Evolutionary conservation across 2,888 invertebrate genomes (phyloP).

Genomic region (Pammene aurita): DNA sequence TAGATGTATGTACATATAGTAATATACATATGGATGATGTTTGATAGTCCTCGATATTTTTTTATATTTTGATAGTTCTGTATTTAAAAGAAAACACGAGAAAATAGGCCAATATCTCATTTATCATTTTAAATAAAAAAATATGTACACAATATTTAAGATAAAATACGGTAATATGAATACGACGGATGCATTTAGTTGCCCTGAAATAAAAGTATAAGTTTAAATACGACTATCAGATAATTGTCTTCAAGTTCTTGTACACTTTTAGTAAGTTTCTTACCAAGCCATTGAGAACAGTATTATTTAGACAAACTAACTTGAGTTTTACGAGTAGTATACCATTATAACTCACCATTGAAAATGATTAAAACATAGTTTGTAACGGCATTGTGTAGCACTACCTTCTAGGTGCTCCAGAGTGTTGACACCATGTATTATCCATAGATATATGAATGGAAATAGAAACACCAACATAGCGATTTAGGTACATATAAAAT

Average conservation of each 20-base stretch:
- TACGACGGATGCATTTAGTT: constrained; percentile 80
- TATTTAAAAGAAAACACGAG: constrained; percentile 76
- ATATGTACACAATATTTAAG: constrained; percentile 76
- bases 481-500: constrained; percentile 74
- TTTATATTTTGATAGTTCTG: constrained; percentile 85
- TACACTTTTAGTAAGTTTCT: constrained; percentile 72
- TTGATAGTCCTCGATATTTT: constrained; percentile 84
- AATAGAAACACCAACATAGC: constrained; percentile 82
- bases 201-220: constrained; percentile 60
- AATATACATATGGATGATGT: constrained; percentile 82
- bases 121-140: constrained; percentile 73
- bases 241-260: constrained; percentile 61
- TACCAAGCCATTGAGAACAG: constrained; percentile 84
- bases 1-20: constrained; percentile 79
- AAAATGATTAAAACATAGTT: constrained; percentile 66
- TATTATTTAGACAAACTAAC: constrained; percentile 81
- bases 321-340: constrained; percentile 74
- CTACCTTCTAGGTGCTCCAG: constrained; percentile 57
- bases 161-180: constrained; percentile 57
- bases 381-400: constrained; percentile 65
- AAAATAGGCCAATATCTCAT: constrained; percentile 81
- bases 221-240: constrained; percentile 63
- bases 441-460: constrained; percentile 74
- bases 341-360: constrained; percentile 72
- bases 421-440: constrained; percentile 66